Conservation (phyloP, 2,888 invertebrate genomes). For the Syrphus vitripennis region DNA sequence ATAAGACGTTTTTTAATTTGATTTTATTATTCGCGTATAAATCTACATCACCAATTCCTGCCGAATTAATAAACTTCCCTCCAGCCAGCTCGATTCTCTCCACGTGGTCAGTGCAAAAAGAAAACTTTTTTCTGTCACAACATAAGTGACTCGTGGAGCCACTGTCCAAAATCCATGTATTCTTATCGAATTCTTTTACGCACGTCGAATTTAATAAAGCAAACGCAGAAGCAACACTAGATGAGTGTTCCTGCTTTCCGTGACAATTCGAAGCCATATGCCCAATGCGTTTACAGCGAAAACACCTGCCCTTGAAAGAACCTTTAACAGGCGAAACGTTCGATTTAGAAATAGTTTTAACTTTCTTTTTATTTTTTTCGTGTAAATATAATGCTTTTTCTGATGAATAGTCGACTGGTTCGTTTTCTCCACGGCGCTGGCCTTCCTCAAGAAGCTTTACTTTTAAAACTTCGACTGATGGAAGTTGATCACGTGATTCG, state of each 20-base stretch:
- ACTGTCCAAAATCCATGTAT: no score
- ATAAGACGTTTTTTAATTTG: conserved; percentile 19
- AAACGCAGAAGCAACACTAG: conserved; percentile 4
- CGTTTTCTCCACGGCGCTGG: conserved; percentile 10
- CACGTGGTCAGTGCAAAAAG: neutral
- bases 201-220: conserved; percentile 5
- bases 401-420: neutral
- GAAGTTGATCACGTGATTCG: conserved; percentile 2
- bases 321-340: neutral
- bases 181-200: neutral
- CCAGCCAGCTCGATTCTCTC: conserved; percentile 29
- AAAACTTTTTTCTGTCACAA: no score
- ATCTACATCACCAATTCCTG: neutral
- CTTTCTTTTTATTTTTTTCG: neutral
- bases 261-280: conserved; percentile 20
- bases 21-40: neutral
- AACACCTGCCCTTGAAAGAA: conserved; percentile 13
- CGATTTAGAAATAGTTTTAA: neutral
- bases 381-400: conserved; percentile 22
- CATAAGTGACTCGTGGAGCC: no score
- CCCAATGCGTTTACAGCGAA: conserved; percentile 6
- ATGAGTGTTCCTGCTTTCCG: neutral
- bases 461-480: conserved; percentile 29
- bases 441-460: conserved; percentile 21
- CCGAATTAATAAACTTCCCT: conserved; percentile 11